Evolutionary conservation across 2,113 vertebrate species (phyloP), one percentile per base, ranked within the genome.

Genomic region (Morone saxatilis): DNA sequence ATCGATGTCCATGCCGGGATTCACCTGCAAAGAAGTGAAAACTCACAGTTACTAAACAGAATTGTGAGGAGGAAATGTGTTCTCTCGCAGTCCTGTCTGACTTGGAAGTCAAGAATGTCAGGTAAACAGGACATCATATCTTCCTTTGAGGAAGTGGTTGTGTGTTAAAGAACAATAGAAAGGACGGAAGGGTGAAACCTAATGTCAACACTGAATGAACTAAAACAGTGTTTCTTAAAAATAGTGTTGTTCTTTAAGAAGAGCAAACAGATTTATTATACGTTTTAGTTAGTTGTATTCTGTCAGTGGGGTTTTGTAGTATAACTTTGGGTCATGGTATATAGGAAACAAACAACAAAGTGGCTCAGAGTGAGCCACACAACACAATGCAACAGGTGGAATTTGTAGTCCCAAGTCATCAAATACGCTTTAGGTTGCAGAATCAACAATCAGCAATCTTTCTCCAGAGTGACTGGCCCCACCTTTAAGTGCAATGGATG

Each of bases 161-260:
- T 84, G 72, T 51, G 83, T 81, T 61, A 81, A 84, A 81, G 90
- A 94, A 96, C 94, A 95, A 95, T 93, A 48, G 92, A 86, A 78
- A 86, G 45, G 68, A 69, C 82, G 93, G 94, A 95, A 94, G 93
- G 94, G 91, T 89, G 89, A 90, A 91, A 81, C 87, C 89, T 20
- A 66, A 36, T 51, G 77, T 85, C 82, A 90, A 92, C 90, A 91
- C 11, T 13, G 6, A 43, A 60, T 17, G 2, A 13, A 53, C 36
- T 41, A 36, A 78, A 83, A 62, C 22, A 63, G 20, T 51, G 4
- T 65, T 68, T 76, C 63, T 74, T 67, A 1, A 67, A 60, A 71
- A 76, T 41, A 38, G 40, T 6, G 20, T 20, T 11, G 69, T 81
- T 66, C 48, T 76, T 77, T 60, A 71, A 72, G 78, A 48, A 19